Evolutionary conservation across 2,113 vertebrate genomes (phyloP), one percentile per base, ranked within the genome.

Genomic region (Thalassoma bifasciatum): DNA sequence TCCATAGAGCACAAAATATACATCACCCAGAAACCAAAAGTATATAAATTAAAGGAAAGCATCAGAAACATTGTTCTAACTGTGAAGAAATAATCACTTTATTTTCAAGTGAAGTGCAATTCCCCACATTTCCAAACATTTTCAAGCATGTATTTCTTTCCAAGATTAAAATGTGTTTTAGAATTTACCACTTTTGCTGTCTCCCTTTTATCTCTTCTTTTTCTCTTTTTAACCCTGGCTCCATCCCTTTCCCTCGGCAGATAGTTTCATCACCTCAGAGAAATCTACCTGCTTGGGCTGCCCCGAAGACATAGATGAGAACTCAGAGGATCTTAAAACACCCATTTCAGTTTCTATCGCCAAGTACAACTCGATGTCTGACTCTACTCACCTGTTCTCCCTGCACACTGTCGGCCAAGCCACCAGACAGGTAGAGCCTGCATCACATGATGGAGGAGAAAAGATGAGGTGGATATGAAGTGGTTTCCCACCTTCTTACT

Each of bases 241-340:
- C 76, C 81, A n/a, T n/a, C 66, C 26, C 58, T 17, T 72, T n/a
- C n/a, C n/a, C n/a, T n/a, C n/a, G n/a, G 19, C 66, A 92, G 89
- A 79, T 1, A 34, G 23, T 19, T 5, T 52, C 7, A 4, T 93
- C 10, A 0, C 0, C 8, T 2, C 73, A 8, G 36, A 50, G 5
- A 13, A n/a, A 2, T 90, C 26, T 1, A 0, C 2, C 0, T 97
- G 96, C 75, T 3, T 94, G 52, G 97, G 97, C 19, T 98, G 97
- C 60, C 86, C 86, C 1, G 22, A 82, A 9, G 70, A 52, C 0
- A 90, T 98, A 14, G 4, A 89, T 0, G 44, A 24, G 1, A 12
- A 91, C 0, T 90, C 57, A 11, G 83, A 89, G 0, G 92, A 94
- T 7, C 64, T 98, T 8, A 88, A 78, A 36, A 86, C 91, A n/a